These are phyloP conservation scores for Tenthredo livida DNA, from an alignment of 2,888 invertebrate species.

Conservation along the genomic window DNA sequence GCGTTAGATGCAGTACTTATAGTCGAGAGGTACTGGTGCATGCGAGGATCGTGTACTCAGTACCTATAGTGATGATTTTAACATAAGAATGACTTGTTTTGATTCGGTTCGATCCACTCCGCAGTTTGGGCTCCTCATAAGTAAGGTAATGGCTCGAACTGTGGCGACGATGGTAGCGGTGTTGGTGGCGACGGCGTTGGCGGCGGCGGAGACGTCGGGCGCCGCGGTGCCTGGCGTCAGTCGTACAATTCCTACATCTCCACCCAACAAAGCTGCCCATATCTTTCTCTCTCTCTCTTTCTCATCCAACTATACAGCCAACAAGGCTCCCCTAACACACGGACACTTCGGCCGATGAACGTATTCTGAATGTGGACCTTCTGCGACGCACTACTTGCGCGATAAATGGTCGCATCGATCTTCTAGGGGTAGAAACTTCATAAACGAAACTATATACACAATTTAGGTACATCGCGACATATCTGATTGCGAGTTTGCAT, in stretches of 20 bases:
- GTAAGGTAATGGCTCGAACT: conserved; percentile 50
- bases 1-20: background rate
- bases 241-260: conserved; percentile 49
- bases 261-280: conserved; percentile 54
- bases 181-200: conserved; percentile 47
- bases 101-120: conserved; percentile 46
- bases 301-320: conserved; percentile 32
- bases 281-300: conserved; percentile 53
- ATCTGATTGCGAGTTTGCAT: background rate
- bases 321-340: conserved; percentile 29
- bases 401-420: conserved; percentile 42
- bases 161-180: conserved; percentile 40
- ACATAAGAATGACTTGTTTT: conserved; percentile 50
- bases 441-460: conserved; percentile 23
- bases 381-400: conserved; percentile 41
- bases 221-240: conserved; percentile 67
- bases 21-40: conserved; percentile 4
- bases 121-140: conserved; percentile 43
- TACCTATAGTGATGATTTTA: conserved; percentile 35
- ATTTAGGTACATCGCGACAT: conserved; percentile 20
- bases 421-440: background rate
- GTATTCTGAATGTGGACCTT: conserved; percentile 25
- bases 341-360: conserved; percentile 9
- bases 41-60: background rate
- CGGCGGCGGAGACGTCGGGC: conserved; percentile 73